Evolutionary conservation across 2,113 vertebrate species (phyloP).

Genomic region (Tragulus kanchil): DNA sequence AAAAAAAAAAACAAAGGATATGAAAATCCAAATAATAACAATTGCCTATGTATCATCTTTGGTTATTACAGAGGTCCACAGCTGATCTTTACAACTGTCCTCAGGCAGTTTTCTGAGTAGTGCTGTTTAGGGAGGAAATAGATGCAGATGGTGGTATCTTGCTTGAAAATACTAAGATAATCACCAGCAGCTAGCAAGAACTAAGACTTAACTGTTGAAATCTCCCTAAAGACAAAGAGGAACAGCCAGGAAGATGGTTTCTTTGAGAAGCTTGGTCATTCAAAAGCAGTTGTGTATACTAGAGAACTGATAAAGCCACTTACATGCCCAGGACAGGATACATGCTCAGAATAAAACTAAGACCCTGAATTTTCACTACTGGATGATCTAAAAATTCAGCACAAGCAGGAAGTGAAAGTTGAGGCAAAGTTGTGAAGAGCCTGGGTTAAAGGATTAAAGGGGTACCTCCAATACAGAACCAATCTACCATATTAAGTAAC

Average conservation of each 20-base stretch:
- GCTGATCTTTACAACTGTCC: background rate
- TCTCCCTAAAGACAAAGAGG: background rate
- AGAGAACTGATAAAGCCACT: background rate
- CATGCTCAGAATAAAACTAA: background rate
- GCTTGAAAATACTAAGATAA: background rate
- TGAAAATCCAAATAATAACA: too few relatives aligned
- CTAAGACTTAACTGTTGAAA: background rate
- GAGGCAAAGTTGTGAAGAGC: background rate
- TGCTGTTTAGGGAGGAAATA: background rate
- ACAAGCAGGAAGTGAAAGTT: background rate
- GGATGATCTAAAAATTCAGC: background rate
- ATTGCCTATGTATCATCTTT: background rate
- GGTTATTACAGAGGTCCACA: background rate
- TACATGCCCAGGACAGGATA: background rate
- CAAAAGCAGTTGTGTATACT: background rate
- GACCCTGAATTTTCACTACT: background rate
- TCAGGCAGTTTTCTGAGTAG: background rate
- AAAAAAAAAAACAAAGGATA: background rate
- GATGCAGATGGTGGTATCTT: background rate
- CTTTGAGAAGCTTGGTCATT: background rate
- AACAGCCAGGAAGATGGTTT: background rate
- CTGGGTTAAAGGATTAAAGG: background rate
- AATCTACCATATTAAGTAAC: background rate
- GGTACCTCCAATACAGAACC: background rate
- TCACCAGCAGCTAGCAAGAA: background rate